Evolutionary conservation across 2,797 vertebrate genomes (phyloP).

Genomic region (Malurus leucopterus): DNA sequence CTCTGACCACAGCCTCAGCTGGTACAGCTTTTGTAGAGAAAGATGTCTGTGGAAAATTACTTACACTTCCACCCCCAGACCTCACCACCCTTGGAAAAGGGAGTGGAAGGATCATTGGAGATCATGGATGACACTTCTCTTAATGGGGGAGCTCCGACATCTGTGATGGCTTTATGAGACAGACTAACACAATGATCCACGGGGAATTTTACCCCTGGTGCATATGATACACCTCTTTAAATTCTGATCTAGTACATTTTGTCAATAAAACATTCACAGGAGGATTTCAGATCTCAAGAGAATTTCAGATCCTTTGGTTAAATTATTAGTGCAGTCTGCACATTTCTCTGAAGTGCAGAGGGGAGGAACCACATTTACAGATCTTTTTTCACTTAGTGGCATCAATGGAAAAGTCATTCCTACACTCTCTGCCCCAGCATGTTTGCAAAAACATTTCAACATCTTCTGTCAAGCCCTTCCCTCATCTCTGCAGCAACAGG

Average conservation of each 20-base stretch:
- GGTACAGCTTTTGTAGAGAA: not conserved
- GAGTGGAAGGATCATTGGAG: not conserved
- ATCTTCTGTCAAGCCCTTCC: not conserved
- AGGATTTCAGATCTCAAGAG: not conserved
- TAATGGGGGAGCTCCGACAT: not conserved
- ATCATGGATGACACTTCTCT: not conserved
- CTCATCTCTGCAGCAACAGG: not conserved
- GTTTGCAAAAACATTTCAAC: not conserved
- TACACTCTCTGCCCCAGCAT: not conserved
- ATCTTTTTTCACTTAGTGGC: not conserved
- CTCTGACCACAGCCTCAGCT: not conserved
- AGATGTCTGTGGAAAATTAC: not conserved
- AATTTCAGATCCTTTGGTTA: not conserved
- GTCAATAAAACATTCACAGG: not conserved
- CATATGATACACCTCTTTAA: not conserved
- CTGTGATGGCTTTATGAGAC: not conserved
- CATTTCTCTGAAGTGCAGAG: not conserved
- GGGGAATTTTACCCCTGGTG: not conserved
- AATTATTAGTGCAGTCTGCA: not conserved
- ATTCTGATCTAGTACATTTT: not conserved
- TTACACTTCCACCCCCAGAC: not conserved
- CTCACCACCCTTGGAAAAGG: not conserved
- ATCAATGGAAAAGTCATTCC: not conserved
- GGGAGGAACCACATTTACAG: accelerated
- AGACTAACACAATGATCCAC: not conserved